Evolutionary conservation across 2,888 invertebrate genomes (phyloP).

Genomic region (Halocaridina rubra): DNA sequence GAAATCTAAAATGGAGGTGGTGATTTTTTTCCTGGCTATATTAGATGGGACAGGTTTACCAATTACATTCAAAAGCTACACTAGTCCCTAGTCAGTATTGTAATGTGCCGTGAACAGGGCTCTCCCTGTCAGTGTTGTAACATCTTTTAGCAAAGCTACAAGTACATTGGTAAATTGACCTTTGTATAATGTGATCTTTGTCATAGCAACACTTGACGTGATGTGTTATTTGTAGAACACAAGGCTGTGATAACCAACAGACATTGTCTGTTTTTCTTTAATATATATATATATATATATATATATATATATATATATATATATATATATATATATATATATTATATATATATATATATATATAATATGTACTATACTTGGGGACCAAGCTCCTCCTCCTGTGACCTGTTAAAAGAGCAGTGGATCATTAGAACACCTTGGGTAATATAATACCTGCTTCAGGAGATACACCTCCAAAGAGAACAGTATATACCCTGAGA

Average conservation of each 20-base stretch:
- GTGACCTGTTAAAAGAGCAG: neutral
- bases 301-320: too few species aligned
- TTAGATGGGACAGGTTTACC: slow-evolving; percentile 16
- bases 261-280: slow-evolving; percentile 27
- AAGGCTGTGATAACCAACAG: slow-evolving; percentile 54
- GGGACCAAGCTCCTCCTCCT: slow-evolving; percentile 4
- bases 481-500: neutral
- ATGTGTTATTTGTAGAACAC: slow-evolving; percentile 33
- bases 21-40: slow-evolving; percentile 24
- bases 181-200: too few species aligned
- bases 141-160: too few species aligned
- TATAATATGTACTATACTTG: neutral
- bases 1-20: slow-evolving; percentile 34
- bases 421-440: neutral
- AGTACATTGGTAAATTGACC: too few species aligned
- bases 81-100: slow-evolving; percentile 60
- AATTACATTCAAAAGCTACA: slow-evolving; percentile 12
- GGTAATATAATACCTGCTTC: neutral
- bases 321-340: too few species aligned
- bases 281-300: too few species aligned
- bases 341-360: too few species aligned
- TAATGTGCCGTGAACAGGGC: slow-evolving; percentile 48
- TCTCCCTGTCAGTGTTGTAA: slow-evolving; percentile 37
- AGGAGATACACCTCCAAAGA: neutral
- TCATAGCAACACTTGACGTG: slow-evolving; percentile 42